Percentiles rank a stretch among this genome's conserved stretches.
Evolutionary conservation across 2,797 vertebrate species (phyloP).

Genomic region (Rhadinocentrus ornatus): DNA sequence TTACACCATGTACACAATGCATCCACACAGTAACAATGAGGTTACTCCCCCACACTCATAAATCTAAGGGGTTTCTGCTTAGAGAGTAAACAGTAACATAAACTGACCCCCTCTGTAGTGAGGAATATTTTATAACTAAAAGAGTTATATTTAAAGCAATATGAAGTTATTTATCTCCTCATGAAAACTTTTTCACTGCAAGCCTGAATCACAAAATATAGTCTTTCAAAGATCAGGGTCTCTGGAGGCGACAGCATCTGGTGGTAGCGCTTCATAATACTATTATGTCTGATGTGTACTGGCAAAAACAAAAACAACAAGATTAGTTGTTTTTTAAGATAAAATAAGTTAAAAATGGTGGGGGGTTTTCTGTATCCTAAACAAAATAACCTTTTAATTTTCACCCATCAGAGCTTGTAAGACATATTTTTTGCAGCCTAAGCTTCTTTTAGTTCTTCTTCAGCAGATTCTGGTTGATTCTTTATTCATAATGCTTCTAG

Average conservation of each 20-base stretch:
- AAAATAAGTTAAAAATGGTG: not conserved
- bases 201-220: too few species aligned
- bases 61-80: conserved; percentile 36
- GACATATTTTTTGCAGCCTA: not conserved
- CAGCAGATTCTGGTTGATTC: not conserved
- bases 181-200: too few species aligned
- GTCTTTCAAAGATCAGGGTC: too few species aligned
- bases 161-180: not conserved
- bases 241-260: too few species aligned
- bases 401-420: not conserved
- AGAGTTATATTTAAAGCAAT: conserved; percentile 1
- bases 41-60: conserved; percentile 4
- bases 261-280: too few species aligned
- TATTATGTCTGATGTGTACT: too few species aligned
- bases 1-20: conserved; percentile 6
- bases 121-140: conserved; percentile 35
- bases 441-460: not conserved
- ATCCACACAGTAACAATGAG: conserved; percentile 10
- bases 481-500: not conserved
- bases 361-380: not conserved
- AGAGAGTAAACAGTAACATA: conserved; percentile 31
- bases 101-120: conserved; percentile 22
- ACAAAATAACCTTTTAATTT: not conserved
- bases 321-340: too few species aligned
- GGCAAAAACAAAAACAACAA: too few species aligned